A percentile compares a stretch with the other conserved stretches of the same genome.
Conservation (phyloP, 2,888 invertebrate species). For the Hirtodrosophila trivittata region DNA sequence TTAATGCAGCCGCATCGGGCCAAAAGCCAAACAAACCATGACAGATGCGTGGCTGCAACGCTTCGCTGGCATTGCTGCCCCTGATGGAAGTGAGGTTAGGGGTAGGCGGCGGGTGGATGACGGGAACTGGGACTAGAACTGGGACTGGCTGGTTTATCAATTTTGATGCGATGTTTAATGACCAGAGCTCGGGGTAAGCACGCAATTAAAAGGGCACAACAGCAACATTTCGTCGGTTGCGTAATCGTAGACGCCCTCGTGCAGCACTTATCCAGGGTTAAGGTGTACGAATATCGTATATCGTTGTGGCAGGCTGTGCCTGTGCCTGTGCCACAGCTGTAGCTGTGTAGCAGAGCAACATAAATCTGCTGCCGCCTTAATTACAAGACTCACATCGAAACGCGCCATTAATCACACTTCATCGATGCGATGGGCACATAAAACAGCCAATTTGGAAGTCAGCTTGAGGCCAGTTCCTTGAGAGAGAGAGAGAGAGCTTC, state of each 20-base stretch:
- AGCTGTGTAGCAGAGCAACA: constrained; percentile 46
- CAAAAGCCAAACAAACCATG: constrained; percentile 41
- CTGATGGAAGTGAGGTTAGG: background rate
- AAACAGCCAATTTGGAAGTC: constrained; percentile 58
- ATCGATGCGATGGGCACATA: constrained; percentile 67
- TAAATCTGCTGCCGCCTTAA: constrained; percentile 64
- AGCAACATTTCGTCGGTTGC: constrained; percentile 52
- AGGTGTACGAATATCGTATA: constrained; percentile 21
- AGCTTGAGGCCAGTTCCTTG: constrained; percentile 2
- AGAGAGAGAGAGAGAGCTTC: no score
- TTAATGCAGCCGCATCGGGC: constrained; percentile 43
- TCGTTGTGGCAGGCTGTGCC: no score
- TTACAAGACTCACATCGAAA: constrained; percentile 69
- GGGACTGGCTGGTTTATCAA: constrained; percentile 62
- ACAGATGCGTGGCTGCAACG: constrained; percentile 54
- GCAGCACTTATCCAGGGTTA: background rate
- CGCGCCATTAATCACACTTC: constrained; percentile 74
- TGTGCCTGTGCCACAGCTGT: constrained; percentile 54
- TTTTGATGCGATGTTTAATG: constrained; percentile 69
- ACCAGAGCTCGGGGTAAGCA: constrained; percentile 59
- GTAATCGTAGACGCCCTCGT: constrained; percentile 19
- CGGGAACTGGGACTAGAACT: background rate
- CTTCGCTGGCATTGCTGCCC: constrained; percentile 33
- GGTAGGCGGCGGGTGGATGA: background rate
- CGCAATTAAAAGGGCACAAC: constrained; percentile 64